Evolutionary conservation across 2,113 vertebrate genomes (phyloP).

Genomic region (Paedocypris sp.): DNA sequence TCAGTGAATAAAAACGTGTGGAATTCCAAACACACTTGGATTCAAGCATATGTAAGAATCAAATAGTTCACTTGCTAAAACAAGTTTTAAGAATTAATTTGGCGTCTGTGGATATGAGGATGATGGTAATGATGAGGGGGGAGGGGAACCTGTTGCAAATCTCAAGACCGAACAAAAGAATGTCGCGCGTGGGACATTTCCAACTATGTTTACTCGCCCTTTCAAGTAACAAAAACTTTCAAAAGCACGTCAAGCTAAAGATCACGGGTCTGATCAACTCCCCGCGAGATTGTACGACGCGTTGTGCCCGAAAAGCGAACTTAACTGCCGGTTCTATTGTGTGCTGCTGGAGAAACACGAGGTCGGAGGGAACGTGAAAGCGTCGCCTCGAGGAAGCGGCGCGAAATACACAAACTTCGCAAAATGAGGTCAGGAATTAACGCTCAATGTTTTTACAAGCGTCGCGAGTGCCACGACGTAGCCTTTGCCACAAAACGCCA

Average conservation of each 20-base stretch:
- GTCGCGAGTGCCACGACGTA: neutral
- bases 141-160: slow-evolving; percentile 70
- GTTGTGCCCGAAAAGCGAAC: slow-evolving; percentile 35
- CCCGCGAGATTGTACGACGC: slow-evolving; percentile 12
- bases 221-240: neutral
- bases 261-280: neutral
- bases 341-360: slow-evolving; percentile 58
- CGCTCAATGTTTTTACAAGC: neutral
- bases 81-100: slow-evolving; percentile 47
- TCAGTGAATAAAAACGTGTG: neutral
- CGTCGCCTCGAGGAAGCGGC: slow-evolving; percentile 35
- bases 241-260: neutral
- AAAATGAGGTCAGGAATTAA: slow-evolving; percentile 50
- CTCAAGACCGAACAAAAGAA: slow-evolving; percentile 74
- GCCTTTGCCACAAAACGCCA: neutral
- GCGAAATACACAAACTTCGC: slow-evolving; percentile 51
- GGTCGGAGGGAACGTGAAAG: slow-evolving; percentile 52
- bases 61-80: slow-evolving; percentile 45
- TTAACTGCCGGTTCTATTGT: slow-evolving; percentile 47
- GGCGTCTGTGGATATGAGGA: slow-evolving; percentile 39
- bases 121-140: slow-evolving; percentile 55
- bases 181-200: slow-evolving; percentile 44
- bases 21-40: neutral
- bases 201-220: slow-evolving; percentile 40
- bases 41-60: slow-evolving; percentile 31